Conservation (phyloP, 2,888 invertebrate genomes). For the Rutpela maculata region DNA sequence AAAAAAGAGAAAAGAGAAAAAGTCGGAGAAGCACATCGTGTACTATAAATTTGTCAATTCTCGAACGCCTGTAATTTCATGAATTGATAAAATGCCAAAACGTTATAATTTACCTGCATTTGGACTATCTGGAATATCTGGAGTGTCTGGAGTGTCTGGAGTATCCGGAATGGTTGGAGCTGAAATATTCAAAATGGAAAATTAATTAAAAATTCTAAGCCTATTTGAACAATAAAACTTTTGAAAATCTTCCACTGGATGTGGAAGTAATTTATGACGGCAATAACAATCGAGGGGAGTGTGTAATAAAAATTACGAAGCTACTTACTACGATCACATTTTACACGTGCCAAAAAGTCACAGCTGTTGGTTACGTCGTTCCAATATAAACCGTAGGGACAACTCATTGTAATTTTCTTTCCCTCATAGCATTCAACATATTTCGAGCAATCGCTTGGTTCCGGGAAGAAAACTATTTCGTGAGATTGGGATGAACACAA, state of each 20-base stretch:
- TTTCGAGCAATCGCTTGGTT: conserved; percentile 37
- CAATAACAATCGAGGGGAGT: not conserved
- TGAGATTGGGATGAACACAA: not conserved
- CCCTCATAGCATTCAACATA: conserved; percentile 41
- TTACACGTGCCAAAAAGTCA: conserved; percentile 24
- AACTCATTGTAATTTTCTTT: not conserved
- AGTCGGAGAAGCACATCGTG: no score
- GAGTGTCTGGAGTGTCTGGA: no score
- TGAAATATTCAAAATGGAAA: not conserved
- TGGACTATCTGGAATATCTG: not conserved
- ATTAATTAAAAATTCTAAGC: no score
- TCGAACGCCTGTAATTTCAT: no score
- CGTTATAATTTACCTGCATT: not conserved
- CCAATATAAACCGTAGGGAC: conserved; percentile 36
- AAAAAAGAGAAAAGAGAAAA: no score
- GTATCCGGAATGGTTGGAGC: not conserved
- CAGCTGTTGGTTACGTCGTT: conserved; percentile 34
- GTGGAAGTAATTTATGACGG: no score
- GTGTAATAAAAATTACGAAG: not conserved
- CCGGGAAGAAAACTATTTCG: not conserved
- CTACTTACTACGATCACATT: conserved; percentile 5
- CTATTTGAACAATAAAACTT: no score
- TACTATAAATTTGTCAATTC: no score
- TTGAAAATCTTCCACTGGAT: no score
- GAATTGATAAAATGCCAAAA: not conserved